Conservation (phyloP, 1,140 invertebrate species). For the Xylocopa sonorina region DNA sequence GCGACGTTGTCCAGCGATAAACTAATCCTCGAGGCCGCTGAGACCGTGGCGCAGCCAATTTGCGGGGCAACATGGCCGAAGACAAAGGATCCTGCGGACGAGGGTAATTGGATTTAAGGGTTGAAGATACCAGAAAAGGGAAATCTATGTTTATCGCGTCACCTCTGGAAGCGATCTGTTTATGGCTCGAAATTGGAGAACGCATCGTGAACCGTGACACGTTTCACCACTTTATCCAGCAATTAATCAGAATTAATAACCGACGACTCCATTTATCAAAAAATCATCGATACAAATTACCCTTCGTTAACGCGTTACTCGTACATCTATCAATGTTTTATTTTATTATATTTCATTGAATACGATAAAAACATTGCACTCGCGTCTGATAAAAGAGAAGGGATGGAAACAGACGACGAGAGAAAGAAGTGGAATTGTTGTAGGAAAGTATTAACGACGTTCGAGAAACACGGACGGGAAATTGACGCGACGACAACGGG, state of each 20-base stretch:
- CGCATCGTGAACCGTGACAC: neutral
- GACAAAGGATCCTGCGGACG: neutral
- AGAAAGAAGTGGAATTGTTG: neutral
- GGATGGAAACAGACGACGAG: neutral
- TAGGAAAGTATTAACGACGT: too few relatives aligned
- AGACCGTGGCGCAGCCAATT: neutral
- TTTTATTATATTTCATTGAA: too few relatives aligned
- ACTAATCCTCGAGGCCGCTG: neutral
- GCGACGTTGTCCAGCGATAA: neutral
- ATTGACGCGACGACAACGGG: conserved; percentile 23
- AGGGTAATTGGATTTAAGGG: neutral
- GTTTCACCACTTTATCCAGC: too few relatives aligned
- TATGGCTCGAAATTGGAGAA: neutral
- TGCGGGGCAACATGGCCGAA: neutral
- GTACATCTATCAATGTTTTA: too few relatives aligned
- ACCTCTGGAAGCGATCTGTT: neutral
- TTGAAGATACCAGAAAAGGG: neutral
- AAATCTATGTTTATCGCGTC: conserved; percentile 24
- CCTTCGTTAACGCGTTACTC: too few relatives aligned
- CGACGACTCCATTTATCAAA: too few relatives aligned
- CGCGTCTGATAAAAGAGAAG: too few relatives aligned
- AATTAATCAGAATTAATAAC: too few relatives aligned
- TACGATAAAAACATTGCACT: too few relatives aligned
- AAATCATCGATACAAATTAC: too few relatives aligned
- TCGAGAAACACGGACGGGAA: conserved; percentile 18